Conservation (phyloP, 2,113 vertebrate genomes). For the Smithornis capensis region DNA sequence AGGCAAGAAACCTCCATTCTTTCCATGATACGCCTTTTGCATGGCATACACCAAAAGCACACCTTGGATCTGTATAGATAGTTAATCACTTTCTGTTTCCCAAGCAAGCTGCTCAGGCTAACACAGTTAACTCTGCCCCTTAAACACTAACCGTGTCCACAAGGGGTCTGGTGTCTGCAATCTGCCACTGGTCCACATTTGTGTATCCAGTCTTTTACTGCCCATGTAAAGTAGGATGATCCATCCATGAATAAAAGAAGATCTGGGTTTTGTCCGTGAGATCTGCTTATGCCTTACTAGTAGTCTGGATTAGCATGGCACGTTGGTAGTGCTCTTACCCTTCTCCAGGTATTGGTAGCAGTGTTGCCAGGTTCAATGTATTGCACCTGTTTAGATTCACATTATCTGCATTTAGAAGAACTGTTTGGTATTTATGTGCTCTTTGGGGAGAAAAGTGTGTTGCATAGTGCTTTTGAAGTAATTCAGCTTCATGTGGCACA, state of each 20-base stretch:
- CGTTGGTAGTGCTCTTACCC: not conserved
- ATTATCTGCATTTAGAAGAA: not conserved
- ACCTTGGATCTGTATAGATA: not conserved
- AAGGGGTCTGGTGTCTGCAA: not conserved
- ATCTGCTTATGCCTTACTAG: fast-evolving
- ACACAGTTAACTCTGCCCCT: not conserved
- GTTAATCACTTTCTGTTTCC: not conserved
- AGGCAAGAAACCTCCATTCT: fast-evolving
- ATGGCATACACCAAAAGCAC: fast-evolving
- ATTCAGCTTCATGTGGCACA: not conserved
- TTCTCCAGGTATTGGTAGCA: not conserved
- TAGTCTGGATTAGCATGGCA: not conserved
- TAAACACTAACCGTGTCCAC: not conserved
- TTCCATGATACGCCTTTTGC: not conserved
- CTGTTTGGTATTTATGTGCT: not conserved
- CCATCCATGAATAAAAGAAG: not conserved
- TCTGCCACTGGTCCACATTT: not conserved
- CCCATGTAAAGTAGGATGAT: not conserved
- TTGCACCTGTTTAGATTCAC: not conserved
- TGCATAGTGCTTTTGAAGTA: not conserved
- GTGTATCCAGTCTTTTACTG: not conserved
- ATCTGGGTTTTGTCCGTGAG: not conserved
- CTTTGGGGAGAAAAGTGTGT: fast-evolving
- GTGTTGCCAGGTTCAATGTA: not conserved
- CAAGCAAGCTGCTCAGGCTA: not conserved